Evolutionary conservation across 2,888 invertebrate genomes (phyloP).

Genomic region (Drymonia ruficornis): DNA sequence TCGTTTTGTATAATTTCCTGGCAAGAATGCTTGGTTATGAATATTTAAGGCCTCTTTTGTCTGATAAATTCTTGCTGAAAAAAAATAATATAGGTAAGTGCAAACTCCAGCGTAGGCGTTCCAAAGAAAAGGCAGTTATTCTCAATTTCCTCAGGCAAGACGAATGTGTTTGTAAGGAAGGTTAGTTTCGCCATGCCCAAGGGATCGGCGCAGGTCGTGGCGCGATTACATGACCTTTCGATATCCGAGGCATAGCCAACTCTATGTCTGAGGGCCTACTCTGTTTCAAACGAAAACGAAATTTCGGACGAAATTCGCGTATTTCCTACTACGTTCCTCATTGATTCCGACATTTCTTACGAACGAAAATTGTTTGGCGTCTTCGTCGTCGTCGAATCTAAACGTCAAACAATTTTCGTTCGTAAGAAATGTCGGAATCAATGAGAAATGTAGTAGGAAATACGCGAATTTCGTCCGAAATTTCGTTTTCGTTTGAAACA

Average conservation of each 20-base stretch:
- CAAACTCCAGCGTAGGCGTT: constrained; percentile 20
- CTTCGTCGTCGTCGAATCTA: too few species aligned
- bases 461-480: too few species aligned
- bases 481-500: too few species aligned
- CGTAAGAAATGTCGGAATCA: too few species aligned
- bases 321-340: too few species aligned
- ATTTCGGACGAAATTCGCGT: too few species aligned
- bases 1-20: neutral
- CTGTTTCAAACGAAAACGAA: too few species aligned
- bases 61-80: constrained; percentile 3
- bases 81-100: constrained; percentile 10
- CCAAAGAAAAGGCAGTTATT: constrained; percentile 23
- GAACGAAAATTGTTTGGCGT: too few species aligned
- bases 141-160: constrained; percentile 20
- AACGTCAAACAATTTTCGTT: too few species aligned
- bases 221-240: constrained; percentile 49
- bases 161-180: constrained; percentile 31
- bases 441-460: too few species aligned
- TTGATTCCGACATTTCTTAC: too few species aligned
- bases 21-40: constrained; percentile 3
- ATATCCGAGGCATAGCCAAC: constrained; percentile 45
- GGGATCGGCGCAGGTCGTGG: constrained; percentile 44
- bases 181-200: constrained; percentile 37
- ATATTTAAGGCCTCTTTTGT: constrained; percentile 7
- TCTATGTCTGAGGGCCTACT: constrained; percentile 18